Percentiles rank a stretch among this genome's conserved stretches.
Conservation (phyloP, 2,797 vertebrate species). For the Parotocinclus haroldoi region DNA sequence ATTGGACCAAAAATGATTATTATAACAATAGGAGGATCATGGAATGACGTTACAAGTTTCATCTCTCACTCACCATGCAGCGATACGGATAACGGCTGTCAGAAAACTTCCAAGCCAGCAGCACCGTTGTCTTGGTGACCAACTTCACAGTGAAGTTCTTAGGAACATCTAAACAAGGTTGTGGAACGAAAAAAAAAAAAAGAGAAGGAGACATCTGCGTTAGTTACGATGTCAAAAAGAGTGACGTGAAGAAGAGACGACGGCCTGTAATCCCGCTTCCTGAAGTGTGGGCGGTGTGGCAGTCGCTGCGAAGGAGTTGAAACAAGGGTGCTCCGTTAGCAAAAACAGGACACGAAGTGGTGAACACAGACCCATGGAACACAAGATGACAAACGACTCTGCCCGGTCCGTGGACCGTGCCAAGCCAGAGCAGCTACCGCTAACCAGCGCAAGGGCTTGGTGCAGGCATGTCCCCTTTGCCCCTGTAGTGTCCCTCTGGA, state of each 20-base stretch:
- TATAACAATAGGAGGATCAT: no score
- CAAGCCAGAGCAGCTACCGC: slow-evolving; percentile 48
- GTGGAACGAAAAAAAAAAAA: slow-evolving; percentile 8
- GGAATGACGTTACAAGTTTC: no score
- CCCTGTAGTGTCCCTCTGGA: slow-evolving; percentile 43
- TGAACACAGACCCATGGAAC: slow-evolving; percentile 66
- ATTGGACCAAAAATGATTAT: no score
- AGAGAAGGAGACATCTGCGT: slow-evolving; percentile 23
- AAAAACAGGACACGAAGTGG: slow-evolving; percentile 66
- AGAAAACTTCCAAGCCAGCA: slow-evolving; percentile 91
- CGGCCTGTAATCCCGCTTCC: slow-evolving; percentile 53
- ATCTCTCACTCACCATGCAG: slow-evolving; percentile 80
- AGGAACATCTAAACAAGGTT: slow-evolving; percentile 81
- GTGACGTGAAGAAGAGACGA: slow-evolving; percentile 53
- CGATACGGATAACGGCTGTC: slow-evolving; percentile 74
- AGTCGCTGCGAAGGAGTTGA: slow-evolving; percentile 69
- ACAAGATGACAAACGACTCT: slow-evolving; percentile 57
- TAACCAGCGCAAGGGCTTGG: not conserved
- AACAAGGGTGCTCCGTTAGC: slow-evolving; percentile 68
- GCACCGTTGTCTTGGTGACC: slow-evolving; percentile 89
- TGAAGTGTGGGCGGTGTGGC: slow-evolving; percentile 50
- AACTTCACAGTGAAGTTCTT: slow-evolving; percentile 98
- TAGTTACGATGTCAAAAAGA: slow-evolving; percentile 48
- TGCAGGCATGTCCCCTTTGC: no score
- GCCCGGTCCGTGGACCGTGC: slow-evolving; percentile 60